Evolutionary conservation across 2,797 vertebrate species (phyloP), one percentile per base, ranked within the genome.

Genomic region (Darevskia mixta): DNA sequence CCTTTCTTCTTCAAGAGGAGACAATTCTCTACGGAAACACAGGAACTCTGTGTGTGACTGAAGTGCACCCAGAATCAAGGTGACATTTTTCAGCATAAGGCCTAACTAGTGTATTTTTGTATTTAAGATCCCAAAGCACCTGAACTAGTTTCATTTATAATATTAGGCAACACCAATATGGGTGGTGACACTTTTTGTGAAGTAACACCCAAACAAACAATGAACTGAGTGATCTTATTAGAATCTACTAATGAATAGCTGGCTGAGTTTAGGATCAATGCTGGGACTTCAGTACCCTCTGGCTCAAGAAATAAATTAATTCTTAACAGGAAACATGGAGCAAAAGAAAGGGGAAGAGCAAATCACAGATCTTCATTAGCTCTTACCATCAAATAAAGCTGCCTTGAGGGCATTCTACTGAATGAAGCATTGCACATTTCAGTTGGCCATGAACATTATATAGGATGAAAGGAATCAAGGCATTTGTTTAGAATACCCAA

Each of bases 281-380:
- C 49, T 81, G 73, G 79, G 87, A 78, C 43, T 77, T 85, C 0
- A 0, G 43, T 38, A 71, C 3, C 85, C 79, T 87, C 29, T 81
- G 38, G 66, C 23, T 92, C 38, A 3, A 72, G 49, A 85, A 79
- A 85, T 88, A 77, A 88, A 83, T 79, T 89, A 87, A 92, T 67
- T 55, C 43, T n/a, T 71, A 38, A 75, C 18, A 76, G 76, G 73
- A 32, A 41, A 3, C 20, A 75, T 25, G 3, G 41, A 75, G 58
- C 41, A 55, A 64, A 89, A 0, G 0, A 77, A 4, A 43, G 8
- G 25, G 79, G 64, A 32, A 8, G 61, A 89, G 20, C 61, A 76
- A 10, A 1, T 23, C 5, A 27, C n/a, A 79, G 88, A 87, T 45
- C 87, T 82, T 27, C 23, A 77, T 89, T 81, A 85, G 7, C 13